phyloP scores from a whole-genome alignment of 1,140 invertebrate species.

The Matsumurasca onukii region DNA sequence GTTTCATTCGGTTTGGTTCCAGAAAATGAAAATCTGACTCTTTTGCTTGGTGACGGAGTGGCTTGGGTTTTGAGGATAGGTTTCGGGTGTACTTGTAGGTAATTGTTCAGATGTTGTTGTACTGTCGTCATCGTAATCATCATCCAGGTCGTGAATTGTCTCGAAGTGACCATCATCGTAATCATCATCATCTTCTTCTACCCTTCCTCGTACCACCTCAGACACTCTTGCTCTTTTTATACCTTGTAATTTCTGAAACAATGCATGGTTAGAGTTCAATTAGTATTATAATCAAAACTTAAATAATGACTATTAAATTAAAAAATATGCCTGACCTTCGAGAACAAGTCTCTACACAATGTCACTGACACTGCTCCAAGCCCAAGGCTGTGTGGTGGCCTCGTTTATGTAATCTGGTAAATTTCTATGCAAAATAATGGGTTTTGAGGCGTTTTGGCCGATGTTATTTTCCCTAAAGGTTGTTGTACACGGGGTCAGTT shows the following conservation, averaged over 20 bases:
- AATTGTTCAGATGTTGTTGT: slow-evolving; percentile 25
- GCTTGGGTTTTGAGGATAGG: slow-evolving; percentile 23
- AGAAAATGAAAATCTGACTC: slow-evolving; percentile 26
- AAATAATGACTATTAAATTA: neutral
- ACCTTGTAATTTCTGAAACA: too few relatives aligned
- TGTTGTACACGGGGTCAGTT: too few relatives aligned
- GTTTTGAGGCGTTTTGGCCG: too few relatives aligned
- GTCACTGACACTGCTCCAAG: neutral
- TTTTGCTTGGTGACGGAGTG: slow-evolving; percentile 20
- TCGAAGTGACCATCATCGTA: slow-evolving; percentile 51
- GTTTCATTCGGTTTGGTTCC: too few relatives aligned
- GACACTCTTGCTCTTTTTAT: neutral
- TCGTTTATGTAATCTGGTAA: neutral
- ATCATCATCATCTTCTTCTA: slow-evolving; percentile 54
- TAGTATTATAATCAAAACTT: neutral
- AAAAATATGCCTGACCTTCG: neutral
- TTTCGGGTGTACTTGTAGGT: slow-evolving; percentile 14
- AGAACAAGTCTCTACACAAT: neutral
- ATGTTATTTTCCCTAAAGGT: too few relatives aligned
- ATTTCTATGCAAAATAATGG: too few relatives aligned
- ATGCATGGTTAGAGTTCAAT: too few relatives aligned
- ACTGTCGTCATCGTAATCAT: slow-evolving; percentile 48
- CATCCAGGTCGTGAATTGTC: slow-evolving; percentile 53
- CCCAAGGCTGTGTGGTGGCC: neutral
- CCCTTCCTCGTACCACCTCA: slow-evolving; percentile 36